These are phyloP conservation scores for Albula glossodonta DNA, from an alignment of 2,113 vertebrate species.

Conservation along the genomic window DNA sequence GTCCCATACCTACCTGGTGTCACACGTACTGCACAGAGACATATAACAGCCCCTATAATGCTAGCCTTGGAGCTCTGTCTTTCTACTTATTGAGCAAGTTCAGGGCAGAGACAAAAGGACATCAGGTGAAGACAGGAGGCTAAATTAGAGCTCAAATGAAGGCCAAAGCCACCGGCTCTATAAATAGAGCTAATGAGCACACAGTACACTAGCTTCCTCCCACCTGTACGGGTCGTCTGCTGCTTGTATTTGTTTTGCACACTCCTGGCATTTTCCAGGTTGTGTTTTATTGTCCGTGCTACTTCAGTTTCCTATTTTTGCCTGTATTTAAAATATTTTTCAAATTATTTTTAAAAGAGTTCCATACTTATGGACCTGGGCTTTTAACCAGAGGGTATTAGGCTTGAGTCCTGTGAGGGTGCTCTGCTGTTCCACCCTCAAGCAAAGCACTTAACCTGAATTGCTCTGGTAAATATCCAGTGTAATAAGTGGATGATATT, in stretches of 20 bases:
- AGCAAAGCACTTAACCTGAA: background rate
- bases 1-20: no score
- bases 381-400: background rate
- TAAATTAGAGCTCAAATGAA: constrained; percentile 59
- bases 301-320: background rate
- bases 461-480: background rate
- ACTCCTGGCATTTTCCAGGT: background rate
- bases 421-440: background rate
- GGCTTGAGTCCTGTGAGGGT: background rate
- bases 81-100: constrained; percentile 48
- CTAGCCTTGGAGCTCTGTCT: constrained; percentile 10
- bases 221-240: background rate
- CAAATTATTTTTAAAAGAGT: no score
- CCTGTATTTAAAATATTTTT: no score
- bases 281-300: background rate
- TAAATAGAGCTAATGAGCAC: constrained; percentile 55
- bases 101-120: constrained; percentile 52
- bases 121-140: constrained; percentile 34
- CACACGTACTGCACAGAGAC: no score
- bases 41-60: no score
- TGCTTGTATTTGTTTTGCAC: constrained; percentile 47
- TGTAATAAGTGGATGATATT: background rate
- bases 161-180: constrained; percentile 52
- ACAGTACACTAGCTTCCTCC: background rate
- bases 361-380: background rate